Evolutionary conservation across 2,888 invertebrate species (phyloP), one percentile per base, ranked within the genome.

Genomic region (Folsomia manolachei): DNA sequence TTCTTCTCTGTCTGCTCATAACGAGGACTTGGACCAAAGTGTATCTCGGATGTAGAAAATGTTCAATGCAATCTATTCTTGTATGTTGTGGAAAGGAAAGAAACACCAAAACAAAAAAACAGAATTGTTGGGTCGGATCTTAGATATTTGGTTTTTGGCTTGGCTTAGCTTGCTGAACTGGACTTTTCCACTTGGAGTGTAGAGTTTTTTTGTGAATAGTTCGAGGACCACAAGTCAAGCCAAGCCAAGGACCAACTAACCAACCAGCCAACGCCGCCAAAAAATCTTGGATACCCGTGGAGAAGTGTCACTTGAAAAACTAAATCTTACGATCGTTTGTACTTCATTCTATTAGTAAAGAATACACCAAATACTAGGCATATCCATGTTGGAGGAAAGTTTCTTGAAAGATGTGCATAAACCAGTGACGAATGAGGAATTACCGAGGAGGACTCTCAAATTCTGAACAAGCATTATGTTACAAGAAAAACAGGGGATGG

Each of bases 361-460:
- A n/a, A n/a, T n/a, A n/a, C n/a, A n/a, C n/a, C n/a, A n/a, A n/a
- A n/a, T n/a, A n/a, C n/a, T n/a, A n/a, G n/a, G n/a, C n/a, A n/a
- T n/a, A n/a, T n/a, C n/a, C n/a, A n/a, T n/a, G n/a, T n/a, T n/a
- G n/a, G n/a, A n/a, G n/a, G n/a, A n/a, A n/a, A n/a, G n/a, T n/a
- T n/a, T n/a, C n/a, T n/a, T n/a, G n/a, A n/a, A n/a, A 25, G 19
- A 23, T 66, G 56, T 67, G 62, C 51, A 69, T 68, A 71, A 76
- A 74, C 71, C 72, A 74, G 70, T 74, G 76, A 76, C 72, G 69
- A 69, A 76, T 74, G 71, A 63, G 64, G 69, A 72, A 77, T 75
- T 74, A 75, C 69, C 67, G 68, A 61, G 68, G 70, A 72, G 69
- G 70, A 60, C 19, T 7, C 11, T 7, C 7, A 21, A 60, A n/a